Evolutionary conservation across 1,140 invertebrate species (phyloP).

Genomic region (Daktulosphaira vitifoliae): DNA sequence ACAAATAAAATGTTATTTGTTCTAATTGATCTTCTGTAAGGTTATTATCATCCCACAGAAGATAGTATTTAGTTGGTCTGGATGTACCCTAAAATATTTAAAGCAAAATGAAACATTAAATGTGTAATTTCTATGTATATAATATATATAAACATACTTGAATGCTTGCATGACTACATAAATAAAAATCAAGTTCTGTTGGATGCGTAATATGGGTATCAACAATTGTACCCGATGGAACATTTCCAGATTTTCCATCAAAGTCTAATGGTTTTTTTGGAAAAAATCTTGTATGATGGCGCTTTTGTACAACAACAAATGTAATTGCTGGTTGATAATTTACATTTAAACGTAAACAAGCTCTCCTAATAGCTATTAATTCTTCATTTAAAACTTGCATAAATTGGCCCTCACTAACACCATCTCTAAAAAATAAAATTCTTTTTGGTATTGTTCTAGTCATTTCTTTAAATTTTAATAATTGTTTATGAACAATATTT

Average conservation of each 20-base stretch:
- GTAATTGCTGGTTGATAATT: constrained; percentile 59
- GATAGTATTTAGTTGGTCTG: constrained; percentile 78
- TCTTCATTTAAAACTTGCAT: constrained; percentile 50
- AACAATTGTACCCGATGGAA: constrained; percentile 73
- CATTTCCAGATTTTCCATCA: constrained; percentile 52
- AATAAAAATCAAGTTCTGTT: constrained; percentile 73
- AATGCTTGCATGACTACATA: constrained; percentile 61
- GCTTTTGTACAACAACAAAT: constrained; percentile 81
- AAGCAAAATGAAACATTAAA: background rate
- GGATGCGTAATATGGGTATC: constrained; percentile 74
- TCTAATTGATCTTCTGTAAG: constrained; percentile 68
- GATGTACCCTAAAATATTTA: constrained; percentile 66
- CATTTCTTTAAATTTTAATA: constrained; percentile 47
- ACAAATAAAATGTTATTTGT: constrained; percentile 72
- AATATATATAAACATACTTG: constrained; percentile 45
- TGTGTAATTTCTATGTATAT: background rate
- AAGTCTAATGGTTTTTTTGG: constrained; percentile 43
- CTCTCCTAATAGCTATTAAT: constrained; percentile 55
- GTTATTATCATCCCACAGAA: constrained; percentile 69
- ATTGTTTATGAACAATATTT: constrained; percentile 55
- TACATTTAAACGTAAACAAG: constrained; percentile 49
- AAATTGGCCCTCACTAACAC: constrained; percentile 83
- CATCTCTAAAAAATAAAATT: constrained; percentile 70
- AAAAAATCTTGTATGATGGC: constrained; percentile 77
- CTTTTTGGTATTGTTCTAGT: constrained; percentile 48